Evolutionary conservation across 2,113 vertebrate species (phyloP).

Genomic region (Hippocampus zosterae): DNA sequence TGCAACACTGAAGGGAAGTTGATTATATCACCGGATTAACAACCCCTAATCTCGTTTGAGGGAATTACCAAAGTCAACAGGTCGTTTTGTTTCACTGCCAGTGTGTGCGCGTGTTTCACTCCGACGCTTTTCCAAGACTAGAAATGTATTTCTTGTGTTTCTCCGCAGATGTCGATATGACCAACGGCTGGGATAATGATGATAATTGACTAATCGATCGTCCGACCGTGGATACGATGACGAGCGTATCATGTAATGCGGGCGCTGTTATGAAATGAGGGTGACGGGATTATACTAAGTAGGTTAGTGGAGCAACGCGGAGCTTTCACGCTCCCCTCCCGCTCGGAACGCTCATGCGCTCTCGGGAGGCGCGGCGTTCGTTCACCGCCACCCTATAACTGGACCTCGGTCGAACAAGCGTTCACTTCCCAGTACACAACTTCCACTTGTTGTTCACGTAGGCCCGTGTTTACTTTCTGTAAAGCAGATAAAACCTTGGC

Average conservation of each 20-base stretch:
- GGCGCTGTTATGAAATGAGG: constrained; percentile 69
- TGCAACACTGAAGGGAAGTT: constrained; percentile 13
- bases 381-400: background rate
- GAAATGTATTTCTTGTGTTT: background rate
- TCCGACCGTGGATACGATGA: constrained; percentile 35
- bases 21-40: constrained; percentile 52
- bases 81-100: constrained; percentile 9
- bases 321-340: constrained; percentile 28
- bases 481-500: constrained; percentile 6
- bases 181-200: constrained; percentile 2
- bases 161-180: background rate
- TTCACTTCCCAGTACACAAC: background rate
- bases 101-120: background rate
- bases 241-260: constrained; percentile 61
- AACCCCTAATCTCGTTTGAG: constrained; percentile 39
- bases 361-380: background rate
- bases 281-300: constrained; percentile 72
- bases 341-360: constrained; percentile 2
- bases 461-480: background rate
- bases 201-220: constrained; percentile 48
- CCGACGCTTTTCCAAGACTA: background rate
- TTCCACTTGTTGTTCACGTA: constrained; percentile 3
- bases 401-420: background rate
- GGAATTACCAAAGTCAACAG: constrained; percentile 30
- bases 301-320: constrained; percentile 72